These are phyloP conservation scores for Cyanoderma ruficeps DNA, from an alignment of 2,113 vertebrate species.

Conservation along the genomic window DNA sequence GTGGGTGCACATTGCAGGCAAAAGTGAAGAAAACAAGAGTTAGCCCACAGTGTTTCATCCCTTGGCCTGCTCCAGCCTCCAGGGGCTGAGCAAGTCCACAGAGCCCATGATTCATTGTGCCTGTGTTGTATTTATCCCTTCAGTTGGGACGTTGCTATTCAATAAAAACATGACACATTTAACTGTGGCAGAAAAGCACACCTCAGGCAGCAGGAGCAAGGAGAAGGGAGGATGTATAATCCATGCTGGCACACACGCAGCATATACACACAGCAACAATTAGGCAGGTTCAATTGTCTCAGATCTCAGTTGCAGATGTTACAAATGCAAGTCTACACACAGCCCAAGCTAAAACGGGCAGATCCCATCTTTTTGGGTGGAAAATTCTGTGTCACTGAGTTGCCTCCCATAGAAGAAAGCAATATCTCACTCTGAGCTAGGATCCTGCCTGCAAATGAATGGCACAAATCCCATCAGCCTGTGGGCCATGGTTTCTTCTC, in stretches of 20 bases:
- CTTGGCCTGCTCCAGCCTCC: neutral
- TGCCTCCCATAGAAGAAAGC: neutral
- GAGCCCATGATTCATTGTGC: neutral
- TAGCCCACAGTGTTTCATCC: neutral
- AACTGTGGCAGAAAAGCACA: neutral
- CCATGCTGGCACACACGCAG: neutral
- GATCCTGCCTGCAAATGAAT: neutral
- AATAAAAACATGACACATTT: neutral
- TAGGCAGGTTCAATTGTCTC: conserved; percentile 22
- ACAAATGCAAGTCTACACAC: conserved; percentile 3
- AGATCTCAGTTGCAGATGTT: neutral
- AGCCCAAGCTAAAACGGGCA: neutral
- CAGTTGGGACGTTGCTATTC: neutral
- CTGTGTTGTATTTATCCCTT: neutral
- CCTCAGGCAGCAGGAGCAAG: neutral
- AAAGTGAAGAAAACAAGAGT: neutral
- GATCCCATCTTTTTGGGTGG: neutral
- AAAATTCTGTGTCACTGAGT: neutral
- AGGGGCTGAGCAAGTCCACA: neutral
- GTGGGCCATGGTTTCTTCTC: fast-evolving
- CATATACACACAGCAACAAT: neutral
- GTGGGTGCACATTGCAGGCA: neutral
- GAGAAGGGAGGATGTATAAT: neutral
- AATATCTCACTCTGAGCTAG: neutral
- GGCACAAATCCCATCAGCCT: neutral